Evolutionary conservation across 2,888 invertebrate genomes (phyloP), one percentile per base, ranked within the genome.

Genomic region (Argynnis bischoffii): DNA sequence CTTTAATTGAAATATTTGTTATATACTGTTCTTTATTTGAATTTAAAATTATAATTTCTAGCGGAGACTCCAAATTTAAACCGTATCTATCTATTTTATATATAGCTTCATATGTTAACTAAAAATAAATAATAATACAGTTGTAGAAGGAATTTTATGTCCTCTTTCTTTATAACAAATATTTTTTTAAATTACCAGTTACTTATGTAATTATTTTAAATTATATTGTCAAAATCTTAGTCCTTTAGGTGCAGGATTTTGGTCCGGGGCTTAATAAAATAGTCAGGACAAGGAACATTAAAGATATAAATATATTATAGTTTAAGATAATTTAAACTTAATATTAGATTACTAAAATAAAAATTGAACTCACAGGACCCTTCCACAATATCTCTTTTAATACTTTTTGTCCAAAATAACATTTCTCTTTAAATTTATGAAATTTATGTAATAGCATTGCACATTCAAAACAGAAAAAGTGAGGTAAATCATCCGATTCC

Each of bases 381-480:
- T 78, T 80, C 79, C 82, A 81, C 46, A 82, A 72, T 46, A 89
- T 71, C 60, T 87, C 85, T 68, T 79, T 78, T 0, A 90, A 78
- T 21, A 80, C 73, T 67, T 83, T 82, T 66, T 81, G 83, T 1
- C 85, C 88, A 0, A 73, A 78, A 63, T 78, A 80, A 63, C 90
- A 89, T 71, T 88, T 89, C 70, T 89, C 87, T 64, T 87, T 87
- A 67, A 90, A 90, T 63, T 84, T 85, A 72, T 90, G 84, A 65
- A 82, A 89, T 73, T 89, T 90, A 64, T 87, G 81, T 2, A 90
- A 76, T 63, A 87, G 71, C 6, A 80, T 78, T 0, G 88, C 84
- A 77, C 90, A 90, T 73, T 89, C 89, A 69, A 80, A 88, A 73
- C 90, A 90, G 71, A 89, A 87, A 73, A 80, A 85, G 8, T 82